Percentiles rank a stretch among this genome's conserved stretches.
Conservation (phyloP, 2,113 vertebrate species). For the Chloropsis hardwickii region DNA sequence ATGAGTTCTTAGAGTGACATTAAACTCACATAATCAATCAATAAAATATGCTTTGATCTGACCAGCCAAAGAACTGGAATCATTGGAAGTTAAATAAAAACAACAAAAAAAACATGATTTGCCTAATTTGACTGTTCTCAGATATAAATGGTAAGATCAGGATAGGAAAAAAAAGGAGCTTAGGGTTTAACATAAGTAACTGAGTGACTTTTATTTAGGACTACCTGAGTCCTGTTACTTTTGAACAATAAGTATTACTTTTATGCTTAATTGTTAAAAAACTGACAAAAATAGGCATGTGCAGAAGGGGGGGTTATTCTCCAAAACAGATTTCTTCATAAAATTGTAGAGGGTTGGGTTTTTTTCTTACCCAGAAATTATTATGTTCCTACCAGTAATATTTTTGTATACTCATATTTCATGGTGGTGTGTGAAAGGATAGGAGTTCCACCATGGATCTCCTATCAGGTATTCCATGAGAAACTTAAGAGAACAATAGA, state of each 20-base stretch:
- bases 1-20: background rate
- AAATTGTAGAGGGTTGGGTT: background rate
- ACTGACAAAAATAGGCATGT: background rate
- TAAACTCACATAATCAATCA: background rate
- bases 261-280: background rate
- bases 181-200: background rate
- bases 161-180: background rate
- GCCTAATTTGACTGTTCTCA: background rate
- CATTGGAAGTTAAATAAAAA: background rate
- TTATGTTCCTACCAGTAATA: background rate
- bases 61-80: background rate
- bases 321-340: background rate
- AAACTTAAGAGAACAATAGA: background rate
- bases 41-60: background rate
- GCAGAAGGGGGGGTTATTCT: background rate
- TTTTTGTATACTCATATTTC: background rate
- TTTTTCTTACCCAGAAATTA: background rate
- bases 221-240: background rate
- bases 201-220: background rate
- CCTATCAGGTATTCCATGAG: background rate
- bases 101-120: background rate
- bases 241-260: background rate
- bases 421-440: background rate
- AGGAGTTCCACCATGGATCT: background rate
- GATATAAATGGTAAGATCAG: background rate